Evolutionary conservation across 2,797 vertebrate genomes (phyloP), one percentile per base, ranked within the genome.

Genomic region (Luscinia luscinia): DNA sequence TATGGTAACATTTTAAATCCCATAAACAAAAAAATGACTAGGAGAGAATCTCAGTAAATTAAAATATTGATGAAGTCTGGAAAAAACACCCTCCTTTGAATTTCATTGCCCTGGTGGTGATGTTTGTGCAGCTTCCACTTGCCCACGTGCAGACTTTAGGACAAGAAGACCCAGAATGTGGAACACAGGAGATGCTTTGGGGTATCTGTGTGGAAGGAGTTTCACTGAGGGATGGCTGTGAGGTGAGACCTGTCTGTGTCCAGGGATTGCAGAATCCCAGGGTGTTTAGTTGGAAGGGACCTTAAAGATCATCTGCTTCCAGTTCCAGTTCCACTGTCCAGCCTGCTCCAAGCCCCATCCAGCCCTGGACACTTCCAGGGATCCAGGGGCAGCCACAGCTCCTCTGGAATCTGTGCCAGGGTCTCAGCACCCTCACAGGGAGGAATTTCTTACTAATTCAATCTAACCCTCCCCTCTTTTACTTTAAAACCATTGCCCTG

Each of bases 81-180:
- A 4, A 52, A 66, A 80, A 69, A 20, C 2, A 12, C 4, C 9
- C 11, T 18, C 6, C 43, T 79, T 83, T 51, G 20, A 76, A 36
- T 88, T 51, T 48, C 61, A 15, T 6, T 70, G 54, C 34, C 32
- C 2, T 4, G 12, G 14, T 43, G 41, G 52, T 30, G 11, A 17
- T 6, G 38, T 32, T 69, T 58, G 6, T 63, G 40, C 57, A 76
- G 30, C 61, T 73, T 73, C 36, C 30, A 17, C 20, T 58, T 66
- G 51, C 15, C 55, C 16, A 6, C 0, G 0, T 27, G 11, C 1
- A 3, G 38, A 19, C 9, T 83, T 66, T 9, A 36, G 70, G 61
- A 14, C 24, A 21, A 43, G 43, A 70, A 55, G 72, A n/a, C 17
- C 6, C 8, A 6, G 51, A 51, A 17, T 17, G 27, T 48, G 51